Conservation (phyloP, 2,797 vertebrate species). For the Poecilia picta region DNA sequence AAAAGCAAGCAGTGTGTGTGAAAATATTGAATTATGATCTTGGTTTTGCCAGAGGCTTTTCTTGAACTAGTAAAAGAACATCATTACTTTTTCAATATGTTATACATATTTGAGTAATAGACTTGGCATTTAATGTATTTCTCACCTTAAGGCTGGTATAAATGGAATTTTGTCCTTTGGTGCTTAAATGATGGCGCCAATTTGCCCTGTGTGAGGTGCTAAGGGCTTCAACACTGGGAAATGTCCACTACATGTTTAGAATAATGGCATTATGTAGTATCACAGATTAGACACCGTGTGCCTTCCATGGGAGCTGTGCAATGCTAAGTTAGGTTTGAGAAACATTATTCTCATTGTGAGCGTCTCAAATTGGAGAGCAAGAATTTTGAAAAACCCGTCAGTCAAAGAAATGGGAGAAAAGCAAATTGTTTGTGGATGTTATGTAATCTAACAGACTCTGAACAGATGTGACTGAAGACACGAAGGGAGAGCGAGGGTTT, state of each 20-base stretch:
- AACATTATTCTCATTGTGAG: conserved; percentile 39
- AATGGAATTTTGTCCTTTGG: conserved; percentile 13
- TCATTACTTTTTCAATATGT: conserved; percentile 7
- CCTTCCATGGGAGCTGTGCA: conserved; percentile 29
- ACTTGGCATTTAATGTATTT: conserved; percentile 8
- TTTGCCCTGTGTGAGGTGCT: conserved; percentile 24
- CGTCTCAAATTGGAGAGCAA: conserved; percentile 19
- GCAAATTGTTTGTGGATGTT: conserved; percentile 69
- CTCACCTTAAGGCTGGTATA: background rate
- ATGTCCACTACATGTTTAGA: conserved; percentile 53
- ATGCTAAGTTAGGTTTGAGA: conserved; percentile 29
- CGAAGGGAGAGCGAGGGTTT: conserved; percentile 48
- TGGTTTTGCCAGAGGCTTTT: background rate
- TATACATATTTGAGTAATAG: background rate
- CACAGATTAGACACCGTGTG: conserved; percentile 57
- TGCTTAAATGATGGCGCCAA: conserved; percentile 10
- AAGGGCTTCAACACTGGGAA: conserved; percentile 29
- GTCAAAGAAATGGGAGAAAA: conserved; percentile 62
- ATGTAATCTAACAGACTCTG: conserved; percentile 70
- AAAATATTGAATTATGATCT: conserved; percentile 3
- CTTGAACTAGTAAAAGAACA: background rate
- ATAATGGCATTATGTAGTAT: conserved; percentile 43
- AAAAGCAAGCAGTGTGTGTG: background rate
- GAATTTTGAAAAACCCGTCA: conserved; percentile 35
- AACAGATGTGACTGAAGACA: conserved; percentile 65